Base-by-base conservation (phyloP, 1,140 invertebrate species). In the Drosophila carrolli region DNA sequence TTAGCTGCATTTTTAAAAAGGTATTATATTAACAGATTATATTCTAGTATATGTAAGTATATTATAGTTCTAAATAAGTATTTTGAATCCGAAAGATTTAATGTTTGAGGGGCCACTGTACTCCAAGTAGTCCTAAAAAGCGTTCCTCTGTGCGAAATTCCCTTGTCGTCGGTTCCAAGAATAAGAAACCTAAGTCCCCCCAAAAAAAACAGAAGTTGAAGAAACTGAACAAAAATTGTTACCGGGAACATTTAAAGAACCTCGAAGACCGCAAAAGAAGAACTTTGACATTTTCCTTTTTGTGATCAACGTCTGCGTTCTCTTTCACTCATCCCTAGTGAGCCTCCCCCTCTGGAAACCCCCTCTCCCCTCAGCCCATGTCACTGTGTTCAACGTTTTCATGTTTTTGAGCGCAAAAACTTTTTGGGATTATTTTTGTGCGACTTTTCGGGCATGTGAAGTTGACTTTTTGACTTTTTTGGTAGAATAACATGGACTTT, bases 261-360 rank as follows among this genome's bases (percentile, higher is more conserved):
- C 80, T 88, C 84, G 77, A 74, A 89, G 84, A 90, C 81, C 81
- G 80, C 77, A 89, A 78, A 75, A 89, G 77, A 81, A 81, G 81
- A 89, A 89, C 84, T 90, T 89, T 89, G 84, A 89, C 84, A 89
- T 89, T 89, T 90, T 84, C 70, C 77, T 78, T 81, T 81, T 89
- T 89, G 77, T 81, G 85, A 89, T 86, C 84, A 83, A 83, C 83
- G 81, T 85, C 81, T 79, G 48, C 40, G 63, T 32, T 73, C 54
- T 67, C 43, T 37, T 8, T 40, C 67, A 50, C 68, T 51, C 67
- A 54, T 38, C 57, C 46, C 41, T n/a, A 46, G 41, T 40, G 35
- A 40, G 14, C 66, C 70, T 10, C 67, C 41, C 19, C n/a, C 44
- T 67, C 32, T 56, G 60, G 27, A 13, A 44, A 46, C 16, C 48